Base-by-base conservation (phyloP, 2,113 vertebrate genomes). In the Balaenoptera acutorostrata region DNA sequence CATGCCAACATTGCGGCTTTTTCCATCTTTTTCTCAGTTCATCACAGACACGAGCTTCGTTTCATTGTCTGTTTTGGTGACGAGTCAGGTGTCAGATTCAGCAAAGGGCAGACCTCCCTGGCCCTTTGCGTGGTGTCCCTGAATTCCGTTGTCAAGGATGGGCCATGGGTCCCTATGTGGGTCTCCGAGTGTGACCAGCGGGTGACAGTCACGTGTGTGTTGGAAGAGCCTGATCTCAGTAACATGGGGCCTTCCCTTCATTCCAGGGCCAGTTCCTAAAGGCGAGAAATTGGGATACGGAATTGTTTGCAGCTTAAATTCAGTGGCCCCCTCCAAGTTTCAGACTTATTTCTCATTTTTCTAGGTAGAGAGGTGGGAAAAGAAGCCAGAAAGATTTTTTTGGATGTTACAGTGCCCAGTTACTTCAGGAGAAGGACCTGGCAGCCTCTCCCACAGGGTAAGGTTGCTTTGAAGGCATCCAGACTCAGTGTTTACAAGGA, bases 131-230 rank as follows among this genome's bases (percentile, higher is more conserved):
- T 33, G 27, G 36, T 63, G 74, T 78, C 39, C n/a, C 74, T 46
- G 44, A 55, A 15, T 18, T 18, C 61, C 7, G 9, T 72, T 41
- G 0, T 2, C 33, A 33, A 72, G 33, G 8, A 29, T 8, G 21
- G 36, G 46, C 46, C 11, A 0, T 44, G 27, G 31, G 4, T 12
- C 0, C 49, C 20, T 25, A 1, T 8, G 3, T 1, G 0, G 3
- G 52, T 75, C 64, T 63, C 15, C 8, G 0, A 39, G 8, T 61
- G 12, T 46, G n/a, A 57, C 2, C 0, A 29, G 20, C 27, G 18
- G n/a, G 5, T 25, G 61, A 15, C 8, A 23, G 39, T 57, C n/a
- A 5, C 9, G 4, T 55, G 33, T 57, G 72, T 15, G 0, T 44
- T 31, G 36, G 29, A 44, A 36, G n/a, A 36, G 15, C n/a, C 1